Conservation (phyloP, 2,888 invertebrate genomes). For the Drosophila monieri region DNA sequence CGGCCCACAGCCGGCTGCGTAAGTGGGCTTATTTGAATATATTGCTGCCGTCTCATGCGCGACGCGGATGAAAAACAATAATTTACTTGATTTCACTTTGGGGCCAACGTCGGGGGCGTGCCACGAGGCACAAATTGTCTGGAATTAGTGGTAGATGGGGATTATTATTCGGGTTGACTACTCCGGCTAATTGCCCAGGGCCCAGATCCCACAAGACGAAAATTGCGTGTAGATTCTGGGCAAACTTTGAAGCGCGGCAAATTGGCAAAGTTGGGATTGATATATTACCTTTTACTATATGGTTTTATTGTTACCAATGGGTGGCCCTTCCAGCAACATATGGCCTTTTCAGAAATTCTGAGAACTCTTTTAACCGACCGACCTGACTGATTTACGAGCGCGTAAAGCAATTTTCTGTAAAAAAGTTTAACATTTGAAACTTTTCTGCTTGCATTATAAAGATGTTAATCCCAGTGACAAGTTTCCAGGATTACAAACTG, state of each 20-base stretch:
- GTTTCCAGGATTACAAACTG: conserved; percentile 20
- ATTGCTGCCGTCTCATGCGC: conserved; percentile 31
- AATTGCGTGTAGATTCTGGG: neutral
- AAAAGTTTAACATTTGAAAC: conserved; percentile 23
- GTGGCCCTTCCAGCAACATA: conserved; percentile 19
- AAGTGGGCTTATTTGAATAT: conserved; percentile 43
- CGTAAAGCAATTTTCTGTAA: conserved; percentile 13
- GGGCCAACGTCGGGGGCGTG: conserved; percentile 34
- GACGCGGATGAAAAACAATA: conserved; percentile 62
- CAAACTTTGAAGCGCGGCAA: conserved; percentile 1
- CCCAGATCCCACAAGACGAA: neutral
- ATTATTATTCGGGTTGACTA: conserved; percentile 31
- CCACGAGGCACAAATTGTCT: conserved; percentile 27
- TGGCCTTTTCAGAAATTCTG: conserved; percentile 2
- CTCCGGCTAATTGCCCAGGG: conserved; percentile 23
- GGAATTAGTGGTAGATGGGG: conserved; percentile 31
- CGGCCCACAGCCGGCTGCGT: conserved; percentile 3
- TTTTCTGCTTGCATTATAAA: conserved; percentile 25
- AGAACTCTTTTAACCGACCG: neutral
- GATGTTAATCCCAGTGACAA: conserved; percentile 35
- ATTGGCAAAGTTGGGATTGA: conserved; percentile 33
- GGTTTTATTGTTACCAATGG: no score
- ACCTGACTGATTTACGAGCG: conserved; percentile 37
- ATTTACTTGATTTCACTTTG: conserved; percentile 56
- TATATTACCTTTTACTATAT: conserved; percentile 4